Base-by-base conservation (phyloP, 30 jellyfish, hydroid and myxozoan genomes). In the Sanderia malayensis region DNA sequence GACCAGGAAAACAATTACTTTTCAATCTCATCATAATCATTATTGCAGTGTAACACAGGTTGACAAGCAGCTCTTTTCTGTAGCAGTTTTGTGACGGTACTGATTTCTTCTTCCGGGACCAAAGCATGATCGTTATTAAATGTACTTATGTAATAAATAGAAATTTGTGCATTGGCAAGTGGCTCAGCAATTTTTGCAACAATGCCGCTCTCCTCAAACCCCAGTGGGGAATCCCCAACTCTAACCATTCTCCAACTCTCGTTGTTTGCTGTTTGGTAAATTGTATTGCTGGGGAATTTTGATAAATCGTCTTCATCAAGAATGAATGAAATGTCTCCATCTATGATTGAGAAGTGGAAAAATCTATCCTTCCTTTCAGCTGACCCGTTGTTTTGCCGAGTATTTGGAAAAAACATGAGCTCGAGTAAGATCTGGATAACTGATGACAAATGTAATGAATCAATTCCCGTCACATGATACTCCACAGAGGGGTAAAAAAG, bases 101-200 rank as follows among this genome's bases (percentile, higher is more conserved):
- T 82, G 25, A 78, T 18, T 21, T 78, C 89, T 57, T 65, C 89
- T 30, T 78, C 89, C 0, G 89, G 89, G 58, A 92, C 98, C 85
- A 92, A 57, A 22, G 96, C 94, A 44, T 92, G 94, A 25, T 85
- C 98, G 59, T 70, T 28, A 31, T 84, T 65, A 80, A 74, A 92
- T 11, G 96, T 85, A 59, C 98, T 92, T 46, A 92, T 80, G 61
- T 92, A 92, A 46, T 84, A 92, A 0, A 96, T 84, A 47, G 98
- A 92, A 11, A 92, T 75, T 44, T 73, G 95, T 19, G 93, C 92
- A 19, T 74, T 52, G 18, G 98, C 96, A 57, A 92, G 81, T 1
- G 98, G 98, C 66, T 92, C 98, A 28, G 94, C 94, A 8, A 92
- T 84, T 68, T 84, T 96, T 45, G 96, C 96, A 13, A 92, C 98